phyloP scores from a whole-genome alignment of 2,888 invertebrate species.

The Cephus pygmeus region DNA sequence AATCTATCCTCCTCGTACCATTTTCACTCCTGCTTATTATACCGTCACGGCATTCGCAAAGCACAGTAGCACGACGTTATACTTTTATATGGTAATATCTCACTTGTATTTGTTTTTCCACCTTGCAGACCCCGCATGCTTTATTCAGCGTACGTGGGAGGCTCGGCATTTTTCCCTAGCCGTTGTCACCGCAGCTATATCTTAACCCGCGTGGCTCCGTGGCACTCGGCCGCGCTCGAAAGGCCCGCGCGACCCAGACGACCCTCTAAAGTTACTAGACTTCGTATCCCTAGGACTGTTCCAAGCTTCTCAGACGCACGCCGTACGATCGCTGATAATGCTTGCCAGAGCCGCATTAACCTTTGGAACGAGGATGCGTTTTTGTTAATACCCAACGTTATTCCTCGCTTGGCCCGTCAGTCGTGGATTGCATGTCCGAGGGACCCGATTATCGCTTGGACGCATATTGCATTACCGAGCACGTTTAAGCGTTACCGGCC shows the following conservation, averaged over 20 bases:
- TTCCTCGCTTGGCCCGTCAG: neutral
- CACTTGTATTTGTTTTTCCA: neutral
- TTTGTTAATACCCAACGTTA: neutral
- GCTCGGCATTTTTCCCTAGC: neutral
- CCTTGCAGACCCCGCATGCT: neutral
- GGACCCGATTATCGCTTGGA: neutral
- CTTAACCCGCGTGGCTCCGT: neutral
- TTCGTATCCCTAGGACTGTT: neutral
- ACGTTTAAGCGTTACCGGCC: neutral
- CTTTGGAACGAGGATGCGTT: neutral
- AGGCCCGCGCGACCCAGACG: neutral
- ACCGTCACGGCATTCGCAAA: neutral
- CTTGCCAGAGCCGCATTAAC: neutral
- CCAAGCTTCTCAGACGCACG: neutral
- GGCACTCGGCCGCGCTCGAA: neutral
- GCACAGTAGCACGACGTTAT: neutral
- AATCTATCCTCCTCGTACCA: neutral
- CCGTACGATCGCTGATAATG: neutral
- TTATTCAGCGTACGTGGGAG: neutral
- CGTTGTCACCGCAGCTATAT: neutral
- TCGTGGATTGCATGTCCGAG: neutral
- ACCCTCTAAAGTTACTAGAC: neutral
- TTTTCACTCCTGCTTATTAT: neutral
- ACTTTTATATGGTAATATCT: neutral
- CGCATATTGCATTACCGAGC: neutral